Evolutionary conservation across 64 coral and sea anemone species (phyloP).

Genomic region (Anthopleura sola): DNA sequence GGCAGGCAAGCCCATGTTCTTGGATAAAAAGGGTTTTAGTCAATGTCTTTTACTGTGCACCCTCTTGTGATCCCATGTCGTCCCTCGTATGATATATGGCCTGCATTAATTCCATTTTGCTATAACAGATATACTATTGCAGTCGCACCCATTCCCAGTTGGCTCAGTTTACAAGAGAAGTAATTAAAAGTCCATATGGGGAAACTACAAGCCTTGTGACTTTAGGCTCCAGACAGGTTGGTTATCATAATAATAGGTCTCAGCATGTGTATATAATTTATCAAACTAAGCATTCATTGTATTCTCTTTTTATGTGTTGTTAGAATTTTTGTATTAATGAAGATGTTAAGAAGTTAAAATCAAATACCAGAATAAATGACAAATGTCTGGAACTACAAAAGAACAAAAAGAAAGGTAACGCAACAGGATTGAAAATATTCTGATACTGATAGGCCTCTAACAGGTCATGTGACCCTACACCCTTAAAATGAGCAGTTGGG

Average conservation of each 20-base stretch:
- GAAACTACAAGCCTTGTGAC: slow-evolving; percentile 79
- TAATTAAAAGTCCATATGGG: slow-evolving; percentile 85
- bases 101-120: not conserved
- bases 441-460: too few species aligned
- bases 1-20: too few species aligned
- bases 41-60: too few species aligned
- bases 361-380: slow-evolving; percentile 88
- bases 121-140: slow-evolving; percentile 88
- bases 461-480: too few species aligned
- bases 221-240: slow-evolving; percentile 85
- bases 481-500: too few species aligned
- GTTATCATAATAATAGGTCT: not conserved
- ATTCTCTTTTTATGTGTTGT: not conserved
- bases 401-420: slow-evolving; percentile 57
- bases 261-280: too few species aligned
- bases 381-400: slow-evolving; percentile 95
- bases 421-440: too few species aligned
- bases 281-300: too few species aligned
- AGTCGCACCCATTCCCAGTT: slow-evolving; percentile 97
- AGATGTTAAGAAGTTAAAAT: slow-evolving; percentile 73
- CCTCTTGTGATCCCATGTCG: too few species aligned
- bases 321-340: slow-evolving; percentile 96
- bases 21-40: not conserved
- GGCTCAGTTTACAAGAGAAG: slow-evolving; percentile 95
- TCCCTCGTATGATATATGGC: not conserved